These are phyloP conservation scores for Aphelinus atriplicis DNA, from an alignment of 1,140 invertebrate genomes.

Conservation along the genomic window DNA sequence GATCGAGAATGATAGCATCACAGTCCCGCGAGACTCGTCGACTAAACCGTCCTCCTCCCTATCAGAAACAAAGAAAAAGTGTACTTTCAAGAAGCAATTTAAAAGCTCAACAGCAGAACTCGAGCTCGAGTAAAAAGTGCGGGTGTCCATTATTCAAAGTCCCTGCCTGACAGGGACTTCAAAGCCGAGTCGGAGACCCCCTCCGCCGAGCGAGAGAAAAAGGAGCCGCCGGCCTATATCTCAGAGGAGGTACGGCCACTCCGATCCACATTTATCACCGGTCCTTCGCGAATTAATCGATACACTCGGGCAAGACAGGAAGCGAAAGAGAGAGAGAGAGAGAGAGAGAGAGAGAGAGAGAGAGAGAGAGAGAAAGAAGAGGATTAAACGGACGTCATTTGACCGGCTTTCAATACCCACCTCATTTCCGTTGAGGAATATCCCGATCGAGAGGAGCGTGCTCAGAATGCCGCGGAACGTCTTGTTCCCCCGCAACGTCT, in stretches of 20 bases:
- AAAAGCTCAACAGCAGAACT: neutral
- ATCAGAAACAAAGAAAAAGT: too few relatives aligned
- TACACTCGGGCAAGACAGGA: neutral
- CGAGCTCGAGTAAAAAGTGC: too few relatives aligned
- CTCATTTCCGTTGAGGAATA: constrained; percentile 95
- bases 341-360: neutral
- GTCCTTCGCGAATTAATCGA: constrained; percentile 25
- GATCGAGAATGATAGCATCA: too few relatives aligned
- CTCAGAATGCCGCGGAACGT: constrained; percentile 96
- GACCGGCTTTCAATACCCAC: constrained; percentile 67
- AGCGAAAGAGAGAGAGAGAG: constrained; percentile 5
- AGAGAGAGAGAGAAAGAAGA: neutral
- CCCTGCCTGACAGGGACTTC: constrained; percentile 2
- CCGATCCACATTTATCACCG: constrained; percentile 18
- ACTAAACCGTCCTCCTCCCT: too few relatives aligned
- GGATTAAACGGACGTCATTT: constrained; percentile 63
- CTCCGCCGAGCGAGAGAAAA: neutral
- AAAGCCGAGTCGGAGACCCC: neutral
- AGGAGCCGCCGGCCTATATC: neutral
- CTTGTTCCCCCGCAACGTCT: constrained; percentile 87
- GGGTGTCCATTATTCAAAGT: constrained; percentile 17
- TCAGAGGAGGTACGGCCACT: neutral
- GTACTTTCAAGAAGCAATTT: constrained; percentile 5
- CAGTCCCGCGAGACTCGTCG: too few relatives aligned
- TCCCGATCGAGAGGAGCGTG: constrained; percentile 93